phyloP scores from a whole-genome alignment of 2,797 vertebrate species.

The Siniperca scherzeri region DNA sequence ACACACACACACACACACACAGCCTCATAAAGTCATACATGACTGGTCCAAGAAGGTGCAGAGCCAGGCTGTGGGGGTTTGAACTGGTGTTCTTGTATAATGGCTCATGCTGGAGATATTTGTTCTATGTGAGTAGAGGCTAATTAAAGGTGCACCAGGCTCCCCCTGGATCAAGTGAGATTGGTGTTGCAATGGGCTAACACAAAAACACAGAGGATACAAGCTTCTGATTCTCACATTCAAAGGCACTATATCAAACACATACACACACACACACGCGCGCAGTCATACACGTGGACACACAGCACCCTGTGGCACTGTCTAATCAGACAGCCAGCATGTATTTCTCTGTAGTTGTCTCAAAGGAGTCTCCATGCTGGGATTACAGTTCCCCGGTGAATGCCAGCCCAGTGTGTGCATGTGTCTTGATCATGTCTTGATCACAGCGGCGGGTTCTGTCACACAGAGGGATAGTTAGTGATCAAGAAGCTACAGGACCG shows the following conservation, averaged over 20 bases:
- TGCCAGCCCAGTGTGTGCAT: constrained; percentile 41
- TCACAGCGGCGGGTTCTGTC: constrained; percentile 44
- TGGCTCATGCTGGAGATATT: constrained; percentile 56
- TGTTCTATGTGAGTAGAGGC: constrained; percentile 55
- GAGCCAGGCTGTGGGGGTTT: constrained; percentile 38
- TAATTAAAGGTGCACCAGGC: constrained; percentile 66
- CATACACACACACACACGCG: constrained; percentile 27
- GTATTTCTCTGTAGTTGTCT: constrained; percentile 64
- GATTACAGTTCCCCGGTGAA: constrained; percentile 56
- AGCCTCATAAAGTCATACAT: constrained; percentile 21
- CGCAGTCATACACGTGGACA: constrained; percentile 19
- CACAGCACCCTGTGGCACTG: constrained; percentile 50
- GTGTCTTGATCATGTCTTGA: constrained; percentile 57
- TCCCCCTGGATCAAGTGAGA: constrained; percentile 63
- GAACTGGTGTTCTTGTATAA: constrained; percentile 41
- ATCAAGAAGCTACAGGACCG: constrained; percentile 45
- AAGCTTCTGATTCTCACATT: constrained; percentile 48
- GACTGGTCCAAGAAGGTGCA: constrained; percentile 23
- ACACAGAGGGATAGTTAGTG: constrained; percentile 44
- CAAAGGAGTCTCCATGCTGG: constrained; percentile 61
- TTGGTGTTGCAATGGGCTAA: constrained; percentile 42
- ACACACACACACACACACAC: too few species aligned
- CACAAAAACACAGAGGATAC: constrained; percentile 45
- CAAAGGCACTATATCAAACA: constrained; percentile 57
- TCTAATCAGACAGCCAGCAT: constrained; percentile 65